A percentile compares a stretch with the other conserved stretches of the same genome.
phyloP scores from a whole-genome alignment of 2,797 vertebrate species.

The Ptychadena robeensis region DNA sequence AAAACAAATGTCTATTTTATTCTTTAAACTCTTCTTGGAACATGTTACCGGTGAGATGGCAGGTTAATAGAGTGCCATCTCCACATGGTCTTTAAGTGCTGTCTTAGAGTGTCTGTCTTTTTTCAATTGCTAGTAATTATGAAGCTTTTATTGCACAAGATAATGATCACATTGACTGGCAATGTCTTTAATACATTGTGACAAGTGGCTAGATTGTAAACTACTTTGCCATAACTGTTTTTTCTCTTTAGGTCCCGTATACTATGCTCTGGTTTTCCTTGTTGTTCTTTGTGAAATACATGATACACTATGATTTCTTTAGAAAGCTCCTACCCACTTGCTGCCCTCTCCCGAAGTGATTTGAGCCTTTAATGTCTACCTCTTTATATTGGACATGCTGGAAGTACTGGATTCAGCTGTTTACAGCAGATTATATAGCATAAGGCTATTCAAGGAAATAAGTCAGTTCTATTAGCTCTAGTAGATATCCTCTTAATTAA shows the following conservation, averaged over 20 bases:
- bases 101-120: neutral
- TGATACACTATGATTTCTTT: neutral
- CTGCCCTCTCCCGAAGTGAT: too few species aligned
- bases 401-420: too few species aligned
- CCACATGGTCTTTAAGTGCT: constrained; percentile 3
- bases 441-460: too few species aligned
- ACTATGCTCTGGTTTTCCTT: neutral
- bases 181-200: constrained; percentile 15
- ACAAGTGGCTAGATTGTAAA: neutral
- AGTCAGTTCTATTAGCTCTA: too few species aligned
- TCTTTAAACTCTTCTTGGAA: constrained; percentile 6
- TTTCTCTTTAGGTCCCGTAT: neutral
- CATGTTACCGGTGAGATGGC: neutral
- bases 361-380: too few species aligned
- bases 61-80: constrained; percentile 13
- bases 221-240: neutral
- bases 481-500: too few species aligned
- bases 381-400: too few species aligned
- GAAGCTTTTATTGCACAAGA: constrained; percentile 21
- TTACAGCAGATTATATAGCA: too few species aligned
- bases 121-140: constrained; percentile 8
- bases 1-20: constrained; percentile 9
- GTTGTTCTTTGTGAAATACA: neutral
- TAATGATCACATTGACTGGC: constrained; percentile 8
- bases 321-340: too few species aligned